Percentiles rank a stretch among this genome's conserved stretches.
These are phyloP conservation scores for Brachyopa scutellaris DNA, from an alignment of 2,888 invertebrate genomes.

Conservation along the genomic window DNA sequence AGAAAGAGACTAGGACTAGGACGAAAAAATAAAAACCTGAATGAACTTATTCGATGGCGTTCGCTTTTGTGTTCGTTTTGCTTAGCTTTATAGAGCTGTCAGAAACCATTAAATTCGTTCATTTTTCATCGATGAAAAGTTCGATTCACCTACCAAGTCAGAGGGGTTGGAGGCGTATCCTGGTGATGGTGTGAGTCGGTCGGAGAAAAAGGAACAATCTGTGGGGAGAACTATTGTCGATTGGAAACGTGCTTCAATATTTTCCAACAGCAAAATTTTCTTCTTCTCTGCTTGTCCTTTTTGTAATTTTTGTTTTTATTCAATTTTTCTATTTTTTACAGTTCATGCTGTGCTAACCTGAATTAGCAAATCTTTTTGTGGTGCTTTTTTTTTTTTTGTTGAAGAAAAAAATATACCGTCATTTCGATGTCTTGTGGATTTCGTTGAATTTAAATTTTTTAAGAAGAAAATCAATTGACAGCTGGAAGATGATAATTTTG, in stretches of 20 bases:
- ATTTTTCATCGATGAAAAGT: conserved; percentile 70
- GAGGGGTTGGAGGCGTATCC: background rate
- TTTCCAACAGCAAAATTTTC: background rate
- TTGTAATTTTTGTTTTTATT: background rate
- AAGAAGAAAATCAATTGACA: background rate
- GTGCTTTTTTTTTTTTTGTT: too few species aligned
- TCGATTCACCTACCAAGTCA: conserved; percentile 56
- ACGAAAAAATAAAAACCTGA: background rate
- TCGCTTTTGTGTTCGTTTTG: conserved; percentile 67
- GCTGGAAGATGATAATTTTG: background rate
- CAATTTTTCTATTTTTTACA: conserved; percentile 4
- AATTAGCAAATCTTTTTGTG: background rate
- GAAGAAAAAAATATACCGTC: too few species aligned
- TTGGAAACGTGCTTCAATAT: conserved; percentile 31
- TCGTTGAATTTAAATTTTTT: background rate
- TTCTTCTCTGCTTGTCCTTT: too few species aligned
- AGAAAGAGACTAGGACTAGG: background rate
- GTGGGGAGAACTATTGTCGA: conserved; percentile 36
- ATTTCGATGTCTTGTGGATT: background rate
- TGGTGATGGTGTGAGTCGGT: background rate
- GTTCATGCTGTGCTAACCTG: conserved; percentile 13
- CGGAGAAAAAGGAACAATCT: conserved; percentile 13
- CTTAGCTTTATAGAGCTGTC: conserved; percentile 68
- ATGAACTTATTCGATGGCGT: conserved; percentile 48
- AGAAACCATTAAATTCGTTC: conserved; percentile 65